Evolutionary conservation across 2,888 invertebrate species (phyloP), one percentile per base, ranked within the genome.

Genomic region (Carabus problematicus): DNA sequence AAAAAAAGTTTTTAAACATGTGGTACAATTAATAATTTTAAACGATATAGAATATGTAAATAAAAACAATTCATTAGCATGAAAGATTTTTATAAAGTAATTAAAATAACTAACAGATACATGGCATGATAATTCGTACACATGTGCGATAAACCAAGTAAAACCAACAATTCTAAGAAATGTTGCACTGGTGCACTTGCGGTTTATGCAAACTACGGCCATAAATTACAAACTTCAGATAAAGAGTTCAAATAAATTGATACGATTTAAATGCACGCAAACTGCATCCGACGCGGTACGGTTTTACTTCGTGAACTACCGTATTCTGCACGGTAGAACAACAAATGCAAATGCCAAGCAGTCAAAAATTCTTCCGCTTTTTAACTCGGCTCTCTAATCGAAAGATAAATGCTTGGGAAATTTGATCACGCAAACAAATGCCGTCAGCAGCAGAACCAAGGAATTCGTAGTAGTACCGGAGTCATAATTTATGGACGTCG

Each of bases 161-260:
- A 29, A 29, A 29, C 29, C 29, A 29, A 29, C 29, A 29, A 29
- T 29, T 29, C 29, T 29, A 29, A 29, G 29, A 29, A 29, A 29
- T 29, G 2, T 6, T 29, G 29, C 29, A 29, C 29, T 29, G 29
- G 3, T 29, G 29, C 29, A 29, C 29, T 29, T 29, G 29, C 2
- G 29, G 29, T 6, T 29, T 29, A 29, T 29, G 29, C 29, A 29
- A 29, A 29, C 29, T 29, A 29, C 29, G 29, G 2, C 29, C 29
- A 29, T 29, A 29, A 29, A 60, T 60, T 60, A 60, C 43, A 59
- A 60, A 60, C 18, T 60, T 16, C 45, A 60, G 60, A 60, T 60
- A 60, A 60, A 60, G 19, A 60, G 60, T 60, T 60, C 43, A 45
- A 60, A 60, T 60, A 60, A 43, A 60, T 60, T 60, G 60, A 60